Percentiles rank a stretch among this genome's conserved stretches.
Evolutionary conservation across 37 sponge, comb jelly and placozoan species (phyloP).

Genomic region (Diacarnus erythraeanus): DNA sequence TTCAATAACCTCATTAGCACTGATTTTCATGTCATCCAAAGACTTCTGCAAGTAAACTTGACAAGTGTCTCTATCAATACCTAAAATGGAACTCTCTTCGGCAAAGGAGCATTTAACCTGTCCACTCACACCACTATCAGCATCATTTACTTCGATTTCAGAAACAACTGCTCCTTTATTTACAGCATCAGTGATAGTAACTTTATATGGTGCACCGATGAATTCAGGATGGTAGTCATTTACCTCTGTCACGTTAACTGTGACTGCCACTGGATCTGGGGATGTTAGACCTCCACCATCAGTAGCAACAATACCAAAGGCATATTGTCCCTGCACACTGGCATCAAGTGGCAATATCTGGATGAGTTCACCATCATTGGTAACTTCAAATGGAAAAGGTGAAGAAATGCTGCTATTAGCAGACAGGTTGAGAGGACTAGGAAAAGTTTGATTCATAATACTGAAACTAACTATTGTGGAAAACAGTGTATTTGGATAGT

Average conservation of each 20-base stretch:
- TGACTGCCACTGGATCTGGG: constrained; percentile 39
- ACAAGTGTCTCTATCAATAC: constrained; percentile 27
- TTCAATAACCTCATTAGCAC: not conserved
- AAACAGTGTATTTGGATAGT: constrained; percentile 42
- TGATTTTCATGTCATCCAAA: not conserved
- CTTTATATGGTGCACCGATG: not conserved
- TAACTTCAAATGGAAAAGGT: constrained; percentile 28
- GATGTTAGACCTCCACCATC: constrained; percentile 63
- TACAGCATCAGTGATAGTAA: not conserved
- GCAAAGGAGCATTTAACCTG: constrained; percentile 15
- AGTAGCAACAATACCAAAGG: constrained; percentile 48
- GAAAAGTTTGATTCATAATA: constrained; percentile 2
- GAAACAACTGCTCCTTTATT: not conserved
- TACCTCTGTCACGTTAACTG: constrained; percentile 24
- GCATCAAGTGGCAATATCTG: constrained; percentile 36
- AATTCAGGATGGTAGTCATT: constrained; percentile 57
- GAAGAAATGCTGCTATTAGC: not conserved
- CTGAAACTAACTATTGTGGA: constrained; percentile 32
- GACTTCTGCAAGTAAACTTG: not conserved
- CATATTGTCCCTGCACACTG: constrained; percentile 15
- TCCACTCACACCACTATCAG: constrained; percentile 61
- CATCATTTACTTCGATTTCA: constrained; percentile 23
- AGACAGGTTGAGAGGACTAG: not conserved
- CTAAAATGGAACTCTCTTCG: not conserved
- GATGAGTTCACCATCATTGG: constrained; percentile 15